Evolutionary conservation across 2,888 invertebrate genomes (phyloP), one percentile per base, ranked within the genome.

Genomic region (Crioceris asparagi): DNA sequence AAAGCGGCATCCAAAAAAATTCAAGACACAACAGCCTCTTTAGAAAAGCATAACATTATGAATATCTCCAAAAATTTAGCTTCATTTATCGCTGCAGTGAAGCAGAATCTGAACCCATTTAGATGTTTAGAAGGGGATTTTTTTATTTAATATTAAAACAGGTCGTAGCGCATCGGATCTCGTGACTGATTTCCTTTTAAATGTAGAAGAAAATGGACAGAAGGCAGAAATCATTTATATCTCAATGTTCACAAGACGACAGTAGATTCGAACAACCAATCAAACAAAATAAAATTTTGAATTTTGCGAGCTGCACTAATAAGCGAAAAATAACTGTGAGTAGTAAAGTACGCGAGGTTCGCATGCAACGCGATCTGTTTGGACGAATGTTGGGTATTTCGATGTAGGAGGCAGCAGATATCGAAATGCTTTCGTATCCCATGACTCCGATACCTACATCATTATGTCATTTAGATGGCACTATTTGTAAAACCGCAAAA

Each of bases 401-500:
- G 12, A 37, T 37, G 26, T 7, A 39, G 21, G 1, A 16, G n/a
- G 11, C 27, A 1, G 29, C 31, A 15, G 40, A 40, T 32, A 17
- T 39, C 4, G 40, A 36, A 18, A 17, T 26, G 11, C 29, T 40
- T 25, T 32, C 40, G 17, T 40, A 17, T 29, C 32, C 36, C 11
- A 39, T 39, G 26, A 39, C 39, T 21, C 23, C 26, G 15, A 36
- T 32, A 15, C 40, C 40, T n/a, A 36, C 36, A 17, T 40, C 27
- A 32, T 29, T 40, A 36, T 39, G 39, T 32, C 36, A 37, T 26
- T 38, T 32, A 29, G 40, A 40, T 32, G 36, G 36, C 16, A 36
- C 21, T 8, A 41, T 41, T 26, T 39, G 38, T 32, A 41, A 41
- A 32, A 38, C 35, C 3, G 31, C 35, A 27, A 41, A 41, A 39